phyloP scores from a whole-genome alignment of 37 sponge, comb jelly and placozoan species.

The Aplysina aerophoba region DNA sequence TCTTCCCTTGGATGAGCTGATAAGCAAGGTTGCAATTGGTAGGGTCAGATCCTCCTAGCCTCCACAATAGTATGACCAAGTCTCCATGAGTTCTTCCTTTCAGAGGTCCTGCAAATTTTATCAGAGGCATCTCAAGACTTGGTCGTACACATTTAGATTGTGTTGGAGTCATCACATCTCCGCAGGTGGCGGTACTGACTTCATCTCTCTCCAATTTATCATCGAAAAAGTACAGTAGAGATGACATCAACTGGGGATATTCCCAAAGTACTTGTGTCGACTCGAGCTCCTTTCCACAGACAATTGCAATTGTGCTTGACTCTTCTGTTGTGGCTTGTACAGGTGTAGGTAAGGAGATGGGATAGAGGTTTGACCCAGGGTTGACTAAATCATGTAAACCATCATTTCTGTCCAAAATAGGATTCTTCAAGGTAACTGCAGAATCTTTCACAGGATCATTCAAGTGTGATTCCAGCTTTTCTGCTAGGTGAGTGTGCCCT shows the following conservation, averaged over 20 bases:
- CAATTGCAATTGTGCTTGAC: no score
- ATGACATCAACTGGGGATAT: no score
- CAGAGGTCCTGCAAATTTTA: neutral
- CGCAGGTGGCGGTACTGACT: no score
- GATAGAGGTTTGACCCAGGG: neutral
- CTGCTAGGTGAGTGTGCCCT: neutral
- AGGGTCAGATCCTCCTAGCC: conserved; percentile 5
- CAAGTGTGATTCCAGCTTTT: neutral
- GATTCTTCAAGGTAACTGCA: neutral
- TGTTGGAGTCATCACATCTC: no score
- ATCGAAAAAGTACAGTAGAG: no score
- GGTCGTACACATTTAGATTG: no score
- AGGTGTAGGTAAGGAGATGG: no score
- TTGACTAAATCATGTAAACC: neutral
- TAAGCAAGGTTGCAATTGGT: neutral
- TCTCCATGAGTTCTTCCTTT: conserved; percentile 11
- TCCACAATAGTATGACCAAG: neutral
- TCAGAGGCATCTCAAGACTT: neutral
- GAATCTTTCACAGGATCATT: neutral
- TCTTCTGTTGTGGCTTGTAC: no score
- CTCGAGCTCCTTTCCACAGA: no score
- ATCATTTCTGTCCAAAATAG: neutral
- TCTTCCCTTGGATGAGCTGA: neutral
- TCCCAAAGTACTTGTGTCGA: no score
- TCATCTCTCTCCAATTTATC: no score